Evolutionary conservation across 1,140 invertebrate genomes (phyloP).

Genomic region (Ostrea edulis): DNA sequence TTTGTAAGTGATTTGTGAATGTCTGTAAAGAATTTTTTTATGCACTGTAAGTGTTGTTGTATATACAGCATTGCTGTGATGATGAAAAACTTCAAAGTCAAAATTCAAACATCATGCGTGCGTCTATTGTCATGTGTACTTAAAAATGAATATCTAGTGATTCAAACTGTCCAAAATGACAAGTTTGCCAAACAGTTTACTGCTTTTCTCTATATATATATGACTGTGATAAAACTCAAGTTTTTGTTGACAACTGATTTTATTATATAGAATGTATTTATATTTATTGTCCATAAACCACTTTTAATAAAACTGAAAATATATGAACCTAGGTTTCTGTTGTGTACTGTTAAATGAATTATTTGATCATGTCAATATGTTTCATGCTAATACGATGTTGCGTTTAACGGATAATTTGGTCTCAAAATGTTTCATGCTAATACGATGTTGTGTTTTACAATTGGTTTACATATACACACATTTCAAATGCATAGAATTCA

Average conservation of each 20-base stretch:
- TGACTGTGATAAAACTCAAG: conserved; percentile 8
- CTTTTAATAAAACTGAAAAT: background rate
- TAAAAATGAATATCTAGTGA: background rate
- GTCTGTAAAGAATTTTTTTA: background rate
- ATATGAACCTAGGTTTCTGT: no score
- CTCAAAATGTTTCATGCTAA: no score
- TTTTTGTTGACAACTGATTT: conserved; percentile 21
- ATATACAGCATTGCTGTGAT: background rate
- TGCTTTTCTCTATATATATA: background rate
- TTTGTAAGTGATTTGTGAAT: conserved; percentile 1
- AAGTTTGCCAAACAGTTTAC: background rate
- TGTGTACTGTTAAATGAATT: no score
- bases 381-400: no score
- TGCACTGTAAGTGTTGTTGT: background rate
- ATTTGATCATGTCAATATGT: no score
- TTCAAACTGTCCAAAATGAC: background rate
- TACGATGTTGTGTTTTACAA: no score
- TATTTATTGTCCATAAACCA: conserved; percentile 24
- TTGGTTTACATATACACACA: no score
- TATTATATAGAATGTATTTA: background rate
- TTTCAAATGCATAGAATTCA: no score
- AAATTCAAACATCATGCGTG: background rate
- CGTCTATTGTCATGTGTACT: background rate
- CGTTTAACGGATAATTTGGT: no score
- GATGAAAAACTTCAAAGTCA: background rate